A percentile compares a stretch with the other conserved stretches of the same genome.
These are phyloP conservation scores for Ceuthmochares aereus DNA, from an alignment of 2,113 vertebrate genomes.

Conservation along the genomic window DNA sequence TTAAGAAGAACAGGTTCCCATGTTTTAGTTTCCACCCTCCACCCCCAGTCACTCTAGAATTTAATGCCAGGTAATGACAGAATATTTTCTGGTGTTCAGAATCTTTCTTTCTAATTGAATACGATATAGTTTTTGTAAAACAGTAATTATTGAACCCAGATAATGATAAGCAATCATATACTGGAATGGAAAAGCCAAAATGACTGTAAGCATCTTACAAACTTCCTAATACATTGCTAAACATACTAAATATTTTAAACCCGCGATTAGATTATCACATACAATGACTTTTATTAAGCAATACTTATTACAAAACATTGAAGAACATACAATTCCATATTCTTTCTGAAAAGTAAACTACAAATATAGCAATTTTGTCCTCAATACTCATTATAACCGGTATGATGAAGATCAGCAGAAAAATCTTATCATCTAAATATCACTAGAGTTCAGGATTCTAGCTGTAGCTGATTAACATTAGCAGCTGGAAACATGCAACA, in stretches of 20 bases:
- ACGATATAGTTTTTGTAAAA: not conserved
- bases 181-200: not conserved
- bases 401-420: slow-evolving; percentile 7
- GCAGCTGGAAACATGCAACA: slow-evolving; percentile 1
- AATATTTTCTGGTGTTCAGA: not conserved
- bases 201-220: not conserved
- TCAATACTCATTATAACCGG: not conserved
- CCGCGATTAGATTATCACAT: not conserved
- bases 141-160: not conserved
- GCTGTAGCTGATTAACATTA: slow-evolving; percentile 30
- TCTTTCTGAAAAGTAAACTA: not conserved
- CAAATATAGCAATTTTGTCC: slow-evolving; percentile 47
- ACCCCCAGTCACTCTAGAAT: not conserved
- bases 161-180: not conserved
- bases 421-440: slow-evolving; percentile 1
- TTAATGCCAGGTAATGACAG: not conserved
- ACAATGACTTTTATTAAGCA: not conserved
- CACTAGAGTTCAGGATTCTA: slow-evolving; percentile 15
- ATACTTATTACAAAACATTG: not conserved
- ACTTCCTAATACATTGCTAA: not conserved
- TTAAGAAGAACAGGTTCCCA: not conserved
- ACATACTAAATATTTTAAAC: not conserved
- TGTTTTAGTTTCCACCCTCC: not conserved
- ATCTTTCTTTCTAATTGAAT: not conserved
- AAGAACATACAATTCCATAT: not conserved